These are phyloP conservation scores for Petrocephalus sullivani DNA, from an alignment of 2,797 vertebrate genomes.

Conservation along the genomic window DNA sequence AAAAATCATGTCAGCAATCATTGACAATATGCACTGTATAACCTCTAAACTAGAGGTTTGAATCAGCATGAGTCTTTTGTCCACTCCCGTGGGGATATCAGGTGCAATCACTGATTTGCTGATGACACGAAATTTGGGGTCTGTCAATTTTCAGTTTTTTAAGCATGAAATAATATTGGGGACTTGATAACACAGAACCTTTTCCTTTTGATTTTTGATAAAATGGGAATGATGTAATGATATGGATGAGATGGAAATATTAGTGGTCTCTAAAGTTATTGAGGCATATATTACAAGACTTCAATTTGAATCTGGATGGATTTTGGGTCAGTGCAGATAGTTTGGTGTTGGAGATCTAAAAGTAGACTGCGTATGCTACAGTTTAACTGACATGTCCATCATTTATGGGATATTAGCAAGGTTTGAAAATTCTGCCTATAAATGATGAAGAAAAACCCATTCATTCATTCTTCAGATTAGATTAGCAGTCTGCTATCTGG, in stretches of 20 bases:
- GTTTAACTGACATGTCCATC: not conserved
- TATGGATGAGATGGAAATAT: not conserved
- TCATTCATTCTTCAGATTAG: not conserved
- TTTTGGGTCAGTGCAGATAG: not conserved
- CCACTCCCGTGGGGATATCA: not conserved
- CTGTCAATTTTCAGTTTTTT: constrained; percentile 5
- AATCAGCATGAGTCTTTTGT: not conserved
- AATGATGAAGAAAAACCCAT: not conserved
- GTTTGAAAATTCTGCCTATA: not conserved
- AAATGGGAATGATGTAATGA: not conserved
- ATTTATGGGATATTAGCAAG: not conserved
- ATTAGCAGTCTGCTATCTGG: not conserved
- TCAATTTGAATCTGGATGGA: not conserved
- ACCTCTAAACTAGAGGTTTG: not conserved
- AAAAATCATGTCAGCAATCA: not conserved
- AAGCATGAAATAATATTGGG: not conserved
- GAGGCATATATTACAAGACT: not conserved
- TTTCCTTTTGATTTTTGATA: constrained; percentile 1
- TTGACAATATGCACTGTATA: not conserved
- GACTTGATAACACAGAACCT: not conserved
- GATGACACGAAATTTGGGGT: not conserved
- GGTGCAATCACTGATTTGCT: not conserved
- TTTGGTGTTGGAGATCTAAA: not conserved
- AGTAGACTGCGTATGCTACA: not conserved
- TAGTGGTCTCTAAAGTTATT: not conserved